Evolutionary conservation across 2,888 invertebrate species (phyloP), one percentile per base, ranked within the genome.

Genomic region (Exephanes ischioxanthus): DNA sequence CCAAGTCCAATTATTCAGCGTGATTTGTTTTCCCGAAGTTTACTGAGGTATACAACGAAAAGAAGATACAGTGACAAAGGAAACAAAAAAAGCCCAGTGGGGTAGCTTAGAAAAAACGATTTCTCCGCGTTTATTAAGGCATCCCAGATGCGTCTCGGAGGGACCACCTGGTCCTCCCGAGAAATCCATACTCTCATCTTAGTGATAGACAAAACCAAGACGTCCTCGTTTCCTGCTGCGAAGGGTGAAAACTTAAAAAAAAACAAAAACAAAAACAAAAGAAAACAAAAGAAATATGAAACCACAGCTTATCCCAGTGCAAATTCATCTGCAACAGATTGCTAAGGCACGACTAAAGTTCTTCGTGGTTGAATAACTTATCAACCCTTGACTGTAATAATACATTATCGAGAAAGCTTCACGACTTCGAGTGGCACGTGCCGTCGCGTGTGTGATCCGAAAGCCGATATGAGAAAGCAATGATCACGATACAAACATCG

Each of bases 111-210:
- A 78, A 78, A 79, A 68, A 77, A 84, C 22, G 51, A 30, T 37
- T 79, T 22, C 71, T 85, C 26, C 19, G 77, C 80, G 63, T 83
- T 83, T 85, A 83, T 85, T 73, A 80, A 83, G 80, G 85, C 81
- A 75, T 80, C 87, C 87, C 90, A 91, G 90, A 90, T 90, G 89
- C 75, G 86, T 84, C 86, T 87, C 84, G 66, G 75, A 80, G 80
- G 48, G 66, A 84, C 80, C 91, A 91, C 91, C 91, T 91, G 91
- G 88, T 89, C 87, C 90, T 88, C 87, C 70, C 75, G 80, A 88
- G 88, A 90, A 90, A 89, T 89, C 89, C 89, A 89, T 88, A 89
- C 88, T 87, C 78, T 79, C 79, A 79, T 75, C 83, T 81, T 68
- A 68, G 67, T 63, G 53, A 19, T 73, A 76, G 73, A 80, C 48